Base-by-base conservation (phyloP, 2,113 vertebrate genomes). In the Tor tambroides region DNA sequence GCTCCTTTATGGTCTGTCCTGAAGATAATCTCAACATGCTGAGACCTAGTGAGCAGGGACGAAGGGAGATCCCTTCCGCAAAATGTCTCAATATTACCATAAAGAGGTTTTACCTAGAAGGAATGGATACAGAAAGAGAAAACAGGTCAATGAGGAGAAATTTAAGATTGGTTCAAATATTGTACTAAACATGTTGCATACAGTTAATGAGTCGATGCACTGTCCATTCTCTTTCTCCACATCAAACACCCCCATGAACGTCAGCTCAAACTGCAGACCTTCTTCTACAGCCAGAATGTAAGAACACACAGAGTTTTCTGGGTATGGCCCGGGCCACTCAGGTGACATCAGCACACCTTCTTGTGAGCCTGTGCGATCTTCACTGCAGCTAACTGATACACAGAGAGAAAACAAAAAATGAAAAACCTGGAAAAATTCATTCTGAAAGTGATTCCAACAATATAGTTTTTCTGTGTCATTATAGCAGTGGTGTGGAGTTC, bases 231-330 rank as follows among this genome's bases (percentile, higher is more conserved):
- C 82, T 0, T 94, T 91, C 72, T 98, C 95, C 86, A 99, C 85
- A 0, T 98, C 97, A 0, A 99, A 99, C 17, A 54, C 80, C 0
- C 79, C 91, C 0, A 4, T 86, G 65, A 98, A 88, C 9, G 90
- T 90, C 63, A 99, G 89, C 0, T 93, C 91, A 88, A 98, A 93
- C 41, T 93, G 96, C 87, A 94, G 95, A 17, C 96, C 93, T 0
- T 93, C 87, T 41, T 94, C 94, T 93, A 98, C 84, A n/a, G 84
- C 88, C 86, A 99, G 94, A 14, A 63, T 92, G 92, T 96, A 96
- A 19, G 93, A 90, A 90, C 98, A 99, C 26, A 88, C 88, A 0
- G 96, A 94, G 30, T 97, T 96, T 90, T 97, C 96, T 0, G 96
- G 94, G 38, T 99, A 99, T 0, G 71, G 26, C 11, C 15, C 88